Evolutionary conservation across 2,113 vertebrate genomes (phyloP).

Genomic region (Candoia aspera): DNA sequence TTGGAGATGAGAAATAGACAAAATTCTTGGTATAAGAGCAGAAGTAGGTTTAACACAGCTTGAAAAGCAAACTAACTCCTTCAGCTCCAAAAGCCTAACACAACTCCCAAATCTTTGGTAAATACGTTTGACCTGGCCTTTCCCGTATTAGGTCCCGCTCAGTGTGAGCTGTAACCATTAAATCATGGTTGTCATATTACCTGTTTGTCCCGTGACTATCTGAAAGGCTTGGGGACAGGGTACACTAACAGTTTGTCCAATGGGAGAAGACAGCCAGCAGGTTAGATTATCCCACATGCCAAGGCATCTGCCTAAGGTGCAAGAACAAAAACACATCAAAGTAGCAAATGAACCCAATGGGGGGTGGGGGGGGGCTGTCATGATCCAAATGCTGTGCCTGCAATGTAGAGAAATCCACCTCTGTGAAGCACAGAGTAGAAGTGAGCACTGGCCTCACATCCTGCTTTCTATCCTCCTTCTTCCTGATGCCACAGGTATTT

Average conservation of each 20-base stretch:
- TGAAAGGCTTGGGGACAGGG: slow-evolving; percentile 82
- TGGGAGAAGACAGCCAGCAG: slow-evolving; percentile 84
- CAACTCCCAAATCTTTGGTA: background rate
- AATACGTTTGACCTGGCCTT: background rate
- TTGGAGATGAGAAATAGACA: background rate
- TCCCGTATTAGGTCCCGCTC: background rate
- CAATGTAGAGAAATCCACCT: background rate
- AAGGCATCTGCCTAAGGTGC: slow-evolving; percentile 65
- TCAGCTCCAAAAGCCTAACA: background rate
- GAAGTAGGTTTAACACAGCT: background rate
- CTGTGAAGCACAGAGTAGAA: background rate
- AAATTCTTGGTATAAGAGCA: background rate
- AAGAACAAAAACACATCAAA: slow-evolving; percentile 6
- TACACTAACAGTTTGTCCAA: slow-evolving; percentile 78
- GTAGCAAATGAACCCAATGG: background rate
- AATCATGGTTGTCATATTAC: slow-evolving; percentile 56
- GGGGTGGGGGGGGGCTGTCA: background rate
- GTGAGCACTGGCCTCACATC: background rate
- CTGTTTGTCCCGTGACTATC: slow-evolving; percentile 75
- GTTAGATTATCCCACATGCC: slow-evolving; percentile 89
- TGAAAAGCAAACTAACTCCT: background rate
- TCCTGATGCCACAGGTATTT: background rate
- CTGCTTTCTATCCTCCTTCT: background rate
- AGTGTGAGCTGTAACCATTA: background rate
- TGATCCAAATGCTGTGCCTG: background rate